Evolutionary conservation across 2,888 invertebrate genomes (phyloP), one percentile per base, ranked within the genome.

Genomic region (Athalia rosae): DNA sequence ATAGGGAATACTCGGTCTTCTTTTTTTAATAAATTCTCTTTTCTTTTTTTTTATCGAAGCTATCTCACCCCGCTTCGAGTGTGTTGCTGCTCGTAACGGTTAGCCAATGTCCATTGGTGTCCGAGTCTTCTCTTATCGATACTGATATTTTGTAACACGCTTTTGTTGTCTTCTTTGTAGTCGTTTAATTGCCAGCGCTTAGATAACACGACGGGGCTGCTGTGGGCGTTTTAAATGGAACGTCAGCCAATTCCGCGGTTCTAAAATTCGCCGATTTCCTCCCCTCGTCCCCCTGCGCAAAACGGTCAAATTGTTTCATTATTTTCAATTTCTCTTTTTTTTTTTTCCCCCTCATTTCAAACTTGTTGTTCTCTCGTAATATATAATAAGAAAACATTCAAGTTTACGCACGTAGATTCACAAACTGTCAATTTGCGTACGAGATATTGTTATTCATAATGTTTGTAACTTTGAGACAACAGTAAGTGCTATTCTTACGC

Each of bases 81-180:
- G 43, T 71, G 71, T 43, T 71, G 56, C 53, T 71, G 56, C 53
- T 53, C 9, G 56, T 45, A 43, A 71, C 66, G 28, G 66, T n/a
- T 48, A 66, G 7, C 71, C 71, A 71, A 71, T 71, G 71, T 58
- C 71, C 56, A 71, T 58, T 58, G n/a, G 43, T 13, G 6, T 45
- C 13, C n/a, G 28, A 50, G 45, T 58, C 58, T 58, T 43, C 71
- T 71, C 43, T 71, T 71, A 71, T 71, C 71, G 45, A 45, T 71
- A 71, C 45, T 71, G 58, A 71, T 71, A 71, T 71, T 71, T 71
- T 71, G 71, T 71, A 71, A 71, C 58, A 71, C 56, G 50, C 43
- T 45, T 58, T 71, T 71, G 71, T 71, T 71, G 58, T 71, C 58
- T 45, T 71, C 45, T 43, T 71, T 58, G 56, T 56, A 56, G 43